A percentile compares a stretch with the other conserved stretches of the same genome.
phyloP scores from a whole-genome alignment of 2,888 invertebrate species.

The Digitonthophagus gazella region DNA sequence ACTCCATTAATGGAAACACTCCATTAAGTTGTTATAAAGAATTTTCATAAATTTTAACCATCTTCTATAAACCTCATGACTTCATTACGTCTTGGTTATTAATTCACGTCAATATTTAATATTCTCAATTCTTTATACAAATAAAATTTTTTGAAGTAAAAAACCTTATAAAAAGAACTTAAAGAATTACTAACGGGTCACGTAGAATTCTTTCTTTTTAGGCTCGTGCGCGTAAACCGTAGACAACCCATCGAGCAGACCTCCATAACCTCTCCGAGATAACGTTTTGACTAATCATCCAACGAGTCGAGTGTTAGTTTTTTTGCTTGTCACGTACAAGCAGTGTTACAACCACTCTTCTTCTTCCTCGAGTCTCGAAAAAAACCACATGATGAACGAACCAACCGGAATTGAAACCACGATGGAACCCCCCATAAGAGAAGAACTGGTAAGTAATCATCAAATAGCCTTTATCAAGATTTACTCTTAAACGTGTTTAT shows the following conservation, averaged over 20 bases:
- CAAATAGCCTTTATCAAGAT: neutral
- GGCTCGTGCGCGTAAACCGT: slow-evolving; percentile 8
- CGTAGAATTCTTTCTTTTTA: slow-evolving; percentile 13
- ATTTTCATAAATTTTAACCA: too few species aligned
- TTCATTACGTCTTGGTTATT: too few species aligned
- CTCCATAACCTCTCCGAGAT: slow-evolving; percentile 12
- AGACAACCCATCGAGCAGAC: slow-evolving; percentile 13
- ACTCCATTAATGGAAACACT: too few species aligned
- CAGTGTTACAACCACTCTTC: neutral
- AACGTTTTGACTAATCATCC: slow-evolving; percentile 15
- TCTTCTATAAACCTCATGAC: too few species aligned
- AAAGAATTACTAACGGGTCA: neutral
- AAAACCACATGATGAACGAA: slow-evolving; percentile 4
- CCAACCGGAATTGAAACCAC: neutral
- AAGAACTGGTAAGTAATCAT: slow-evolving; percentile 26
- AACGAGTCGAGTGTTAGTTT: slow-evolving; percentile 6
- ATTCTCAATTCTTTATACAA: too few species aligned
- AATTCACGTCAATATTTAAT: too few species aligned
- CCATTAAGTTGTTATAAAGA: too few species aligned
- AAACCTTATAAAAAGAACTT: too few species aligned
- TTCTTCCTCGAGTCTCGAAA: neutral
- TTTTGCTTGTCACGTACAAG: slow-evolving; percentile 15
- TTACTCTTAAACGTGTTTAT: neutral
- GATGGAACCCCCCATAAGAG: slow-evolving; percentile 18
- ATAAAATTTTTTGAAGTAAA: too few species aligned